phyloP scores from a whole-genome alignment of 2,888 invertebrate genomes.

The Leptinotarsa haldemani region DNA sequence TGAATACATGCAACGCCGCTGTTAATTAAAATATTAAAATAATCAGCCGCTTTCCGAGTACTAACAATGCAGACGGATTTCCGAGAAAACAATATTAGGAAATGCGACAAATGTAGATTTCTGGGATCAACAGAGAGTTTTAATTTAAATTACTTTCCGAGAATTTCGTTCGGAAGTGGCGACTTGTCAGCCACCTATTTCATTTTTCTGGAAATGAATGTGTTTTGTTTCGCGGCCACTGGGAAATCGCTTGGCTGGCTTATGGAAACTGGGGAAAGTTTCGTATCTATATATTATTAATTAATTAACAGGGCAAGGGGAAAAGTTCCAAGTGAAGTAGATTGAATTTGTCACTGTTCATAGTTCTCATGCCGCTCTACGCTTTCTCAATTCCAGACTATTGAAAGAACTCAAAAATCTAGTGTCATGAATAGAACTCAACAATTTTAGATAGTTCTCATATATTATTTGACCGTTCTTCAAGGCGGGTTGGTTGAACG shows the following conservation, averaged over 20 bases:
- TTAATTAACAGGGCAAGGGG: not conserved
- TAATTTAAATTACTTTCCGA: constrained; percentile 29
- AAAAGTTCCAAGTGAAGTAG: too few species aligned
- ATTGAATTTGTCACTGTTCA: too few species aligned
- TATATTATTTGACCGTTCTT: too few species aligned
- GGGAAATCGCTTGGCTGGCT: not conserved
- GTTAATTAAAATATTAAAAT: constrained; percentile 20
- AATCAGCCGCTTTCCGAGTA: constrained; percentile 18
- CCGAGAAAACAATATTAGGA: constrained; percentile 20
- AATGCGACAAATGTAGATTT: constrained; percentile 26
- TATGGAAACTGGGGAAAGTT: not conserved
- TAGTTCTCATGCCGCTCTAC: too few species aligned
- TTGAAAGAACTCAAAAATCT: too few species aligned
- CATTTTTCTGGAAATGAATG: not conserved
- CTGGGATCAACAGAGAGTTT: constrained; percentile 19
- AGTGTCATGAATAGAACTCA: too few species aligned
- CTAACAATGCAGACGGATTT: constrained; percentile 24
- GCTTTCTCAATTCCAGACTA: too few species aligned
- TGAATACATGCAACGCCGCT: constrained; percentile 1
- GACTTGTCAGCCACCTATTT: not conserved
- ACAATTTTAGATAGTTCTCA: too few species aligned
- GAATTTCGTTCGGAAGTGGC: constrained; percentile 1
- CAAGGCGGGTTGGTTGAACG: too few species aligned
- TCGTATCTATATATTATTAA: not conserved
- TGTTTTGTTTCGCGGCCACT: not conserved